phyloP scores from a whole-genome alignment of 2,888 invertebrate species.

The Patella pellucida region DNA sequence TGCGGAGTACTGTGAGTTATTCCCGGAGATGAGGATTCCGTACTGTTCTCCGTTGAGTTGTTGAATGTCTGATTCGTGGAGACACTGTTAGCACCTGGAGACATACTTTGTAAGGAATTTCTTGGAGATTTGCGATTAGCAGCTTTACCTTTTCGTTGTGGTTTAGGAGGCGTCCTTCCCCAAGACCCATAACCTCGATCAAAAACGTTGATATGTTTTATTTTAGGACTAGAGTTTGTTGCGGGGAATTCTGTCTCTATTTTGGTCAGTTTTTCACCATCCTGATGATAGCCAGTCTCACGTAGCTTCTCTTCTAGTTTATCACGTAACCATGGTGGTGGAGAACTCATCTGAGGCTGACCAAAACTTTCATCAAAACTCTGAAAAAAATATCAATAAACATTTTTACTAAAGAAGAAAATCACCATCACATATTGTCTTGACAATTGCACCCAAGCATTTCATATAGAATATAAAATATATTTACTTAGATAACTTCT shows the following conservation, averaged over 20 bases:
- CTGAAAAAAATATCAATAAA: slow-evolving; percentile 43
- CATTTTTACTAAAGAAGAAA: background rate
- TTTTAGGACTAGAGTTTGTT: slow-evolving; percentile 62
- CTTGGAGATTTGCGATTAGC: background rate
- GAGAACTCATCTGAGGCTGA: slow-evolving; percentile 60
- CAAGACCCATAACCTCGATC: slow-evolving; percentile 41
- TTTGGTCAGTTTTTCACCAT: slow-evolving; percentile 43
- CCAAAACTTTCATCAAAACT: slow-evolving; percentile 53
- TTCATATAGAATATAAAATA: too few species aligned
- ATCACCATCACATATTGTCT: too few species aligned
- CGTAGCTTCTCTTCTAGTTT: slow-evolving; percentile 33
- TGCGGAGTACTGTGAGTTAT: slow-evolving; percentile 19
- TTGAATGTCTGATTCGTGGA: slow-evolving; percentile 1
- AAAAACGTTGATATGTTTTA: slow-evolving; percentile 52
- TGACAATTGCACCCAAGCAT: too few species aligned
- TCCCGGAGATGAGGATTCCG: slow-evolving; percentile 16
- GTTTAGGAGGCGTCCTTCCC: slow-evolving; percentile 26
- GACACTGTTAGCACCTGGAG: background rate
- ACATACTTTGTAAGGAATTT: slow-evolving; percentile 1
- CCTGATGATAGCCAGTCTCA: slow-evolving; percentile 26
- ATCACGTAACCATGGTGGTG: slow-evolving; percentile 64
- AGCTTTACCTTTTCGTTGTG: slow-evolving; percentile 7
- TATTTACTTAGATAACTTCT: too few species aligned
- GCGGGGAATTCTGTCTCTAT: slow-evolving; percentile 67
- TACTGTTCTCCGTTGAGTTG: slow-evolving; percentile 24